phyloP scores from a whole-genome alignment of 1,140 invertebrate species.

The Pectinophora gossypiella region DNA sequence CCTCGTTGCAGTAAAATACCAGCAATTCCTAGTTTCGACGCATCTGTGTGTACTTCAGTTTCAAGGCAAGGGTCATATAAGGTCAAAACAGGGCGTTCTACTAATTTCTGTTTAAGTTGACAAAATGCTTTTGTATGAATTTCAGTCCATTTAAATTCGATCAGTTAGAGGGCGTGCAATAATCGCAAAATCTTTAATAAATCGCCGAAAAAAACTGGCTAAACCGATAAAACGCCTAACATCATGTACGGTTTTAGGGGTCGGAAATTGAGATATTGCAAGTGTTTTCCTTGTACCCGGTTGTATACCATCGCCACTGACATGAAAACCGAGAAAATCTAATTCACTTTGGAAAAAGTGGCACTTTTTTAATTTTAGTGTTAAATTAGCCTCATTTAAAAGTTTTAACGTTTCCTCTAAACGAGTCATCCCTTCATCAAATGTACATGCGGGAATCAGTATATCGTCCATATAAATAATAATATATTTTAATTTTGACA shows the following conservation, averaged over 20 bases:
- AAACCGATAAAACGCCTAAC: slow-evolving; percentile 6
- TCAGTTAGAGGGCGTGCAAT: slow-evolving; percentile 12
- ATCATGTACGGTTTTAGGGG: slow-evolving; percentile 12
- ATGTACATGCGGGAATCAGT: background rate
- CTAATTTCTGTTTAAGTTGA: no score
- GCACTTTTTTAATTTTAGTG: no score
- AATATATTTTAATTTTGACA: background rate
- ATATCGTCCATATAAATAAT: slow-evolving; percentile 11
- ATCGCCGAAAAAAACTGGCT: background rate
- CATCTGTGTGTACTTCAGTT: slow-evolving; percentile 15
- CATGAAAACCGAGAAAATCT: slow-evolving; percentile 2
- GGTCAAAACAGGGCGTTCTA: slow-evolving; percentile 6
- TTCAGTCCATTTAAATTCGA: slow-evolving; percentile 8
- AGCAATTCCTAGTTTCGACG: slow-evolving; percentile 16
- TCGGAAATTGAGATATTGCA: slow-evolving; percentile 9
- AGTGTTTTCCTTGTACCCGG: slow-evolving; percentile 13
- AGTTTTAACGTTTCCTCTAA: slow-evolving; percentile 13
- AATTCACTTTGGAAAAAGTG: slow-evolving; percentile 12
- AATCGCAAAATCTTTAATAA: no score
- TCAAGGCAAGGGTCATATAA: slow-evolving; percentile 9
- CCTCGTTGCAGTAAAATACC: slow-evolving; percentile 14
- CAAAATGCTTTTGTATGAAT: background rate
- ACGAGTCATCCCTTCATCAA: slow-evolving; percentile 4
- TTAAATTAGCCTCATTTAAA: slow-evolving; percentile 9
- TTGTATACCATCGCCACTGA: slow-evolving; percentile 10